These are phyloP conservation scores for Chauna torquata DNA, from an alignment of 2,113 vertebrate species.

Conservation along the genomic window DNA sequence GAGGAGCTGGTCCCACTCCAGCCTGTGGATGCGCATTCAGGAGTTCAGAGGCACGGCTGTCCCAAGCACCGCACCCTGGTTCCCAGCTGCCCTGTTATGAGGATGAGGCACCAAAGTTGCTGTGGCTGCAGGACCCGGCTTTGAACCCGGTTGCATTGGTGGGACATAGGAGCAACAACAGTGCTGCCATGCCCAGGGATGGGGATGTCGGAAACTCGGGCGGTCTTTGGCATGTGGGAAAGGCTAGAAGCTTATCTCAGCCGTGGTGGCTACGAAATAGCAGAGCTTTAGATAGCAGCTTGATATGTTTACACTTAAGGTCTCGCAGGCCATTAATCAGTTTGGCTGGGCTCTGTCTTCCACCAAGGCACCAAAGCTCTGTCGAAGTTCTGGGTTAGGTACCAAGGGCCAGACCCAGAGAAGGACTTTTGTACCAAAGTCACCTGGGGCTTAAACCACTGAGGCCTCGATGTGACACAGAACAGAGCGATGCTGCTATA, in stretches of 20 bases:
- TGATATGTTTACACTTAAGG: no score
- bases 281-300: neutral
- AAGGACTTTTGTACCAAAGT: neutral
- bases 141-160: no score
- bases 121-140: neutral
- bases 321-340: neutral
- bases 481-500: neutral
- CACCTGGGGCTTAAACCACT: neutral
- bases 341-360: neutral
- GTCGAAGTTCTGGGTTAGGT: neutral
- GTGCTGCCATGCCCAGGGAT: no score
- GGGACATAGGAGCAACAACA: no score
- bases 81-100: neutral
- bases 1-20: neutral
- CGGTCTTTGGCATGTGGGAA: neutral
- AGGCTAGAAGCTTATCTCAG: no score
- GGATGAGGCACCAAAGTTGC: neutral
- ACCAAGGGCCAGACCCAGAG: neutral
- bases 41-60: neutral
- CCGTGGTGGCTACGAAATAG: neutral
- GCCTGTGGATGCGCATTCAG: accelerated
- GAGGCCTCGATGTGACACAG: no score
- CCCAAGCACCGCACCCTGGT: neutral
- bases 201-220: no score
- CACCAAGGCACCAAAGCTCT: neutral